Evolutionary conservation across 2,888 invertebrate species (phyloP).

Genomic region (Schrankia costaestrigalis): DNA sequence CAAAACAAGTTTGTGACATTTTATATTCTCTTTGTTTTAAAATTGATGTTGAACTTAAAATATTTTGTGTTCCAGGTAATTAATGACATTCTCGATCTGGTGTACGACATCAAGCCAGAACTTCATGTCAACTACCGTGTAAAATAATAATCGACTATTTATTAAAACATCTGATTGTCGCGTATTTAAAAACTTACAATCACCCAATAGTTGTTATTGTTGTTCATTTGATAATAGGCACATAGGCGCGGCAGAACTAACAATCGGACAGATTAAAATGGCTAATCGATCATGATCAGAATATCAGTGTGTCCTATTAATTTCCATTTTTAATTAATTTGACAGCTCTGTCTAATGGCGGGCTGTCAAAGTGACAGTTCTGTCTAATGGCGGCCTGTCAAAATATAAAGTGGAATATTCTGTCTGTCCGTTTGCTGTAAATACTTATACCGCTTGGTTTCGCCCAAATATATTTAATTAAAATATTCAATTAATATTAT

Average conservation of each 20-base stretch:
- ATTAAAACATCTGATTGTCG: conserved; percentile 23
- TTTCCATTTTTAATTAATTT: no score
- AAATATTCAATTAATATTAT: conserved; percentile 33
- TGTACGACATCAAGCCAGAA: conserved; percentile 95
- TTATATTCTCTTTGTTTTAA: background rate
- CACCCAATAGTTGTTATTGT: conserved; percentile 53
- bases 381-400: conserved; percentile 10
- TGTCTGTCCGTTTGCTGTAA: conserved; percentile 49
- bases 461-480: conserved; percentile 32
- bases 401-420: conserved; percentile 25
- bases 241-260: conserved; percentile 36
- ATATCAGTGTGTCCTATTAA: no score
- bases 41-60: background rate
- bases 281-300: no score
- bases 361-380: conserved; percentile 8
- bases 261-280: no score
- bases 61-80: conserved; percentile 83
- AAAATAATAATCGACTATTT: conserved; percentile 34
- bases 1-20: no score
- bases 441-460: conserved; percentile 46
- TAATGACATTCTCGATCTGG: conserved; percentile 88
- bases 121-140: conserved; percentile 92
- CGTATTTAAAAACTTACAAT: conserved; percentile 39
- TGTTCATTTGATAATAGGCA: conserved; percentile 35
- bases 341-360: conserved; percentile 4